Evolutionary conservation across 1,140 invertebrate genomes (phyloP), one percentile per base, ranked within the genome.

Genomic region (Heterodera carotae): DNA sequence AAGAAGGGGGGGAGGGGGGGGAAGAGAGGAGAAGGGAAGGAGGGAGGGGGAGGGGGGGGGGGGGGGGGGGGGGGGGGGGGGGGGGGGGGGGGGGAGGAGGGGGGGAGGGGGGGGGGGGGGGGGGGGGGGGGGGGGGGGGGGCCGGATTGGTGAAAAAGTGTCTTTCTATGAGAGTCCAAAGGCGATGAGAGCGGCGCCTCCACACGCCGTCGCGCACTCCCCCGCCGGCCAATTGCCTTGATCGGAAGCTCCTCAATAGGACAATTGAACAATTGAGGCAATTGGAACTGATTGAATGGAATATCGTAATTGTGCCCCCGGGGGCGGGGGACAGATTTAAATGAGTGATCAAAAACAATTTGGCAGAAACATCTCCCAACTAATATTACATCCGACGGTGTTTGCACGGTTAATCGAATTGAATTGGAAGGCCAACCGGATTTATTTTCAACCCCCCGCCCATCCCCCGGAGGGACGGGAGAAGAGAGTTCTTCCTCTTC

Each of bases 231-330:
- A 5, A 29, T 66, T 27, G 29, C 6, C 29, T 18, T 25, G 7
- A 62, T 25, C 29, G 29, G 62, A 31, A 29, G 62, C 62, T 10
- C 27, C 12, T 29, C 27, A 66, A 31, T 27, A 25, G 62, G 33
- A 7, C 62, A 34, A 34, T 66, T 66, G n/a, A n/a, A n/a, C n/a
- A n/a, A n/a, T 22, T 62, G 62, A 66, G 62, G 62, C 4, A 66
- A 66, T 66, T 66, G 27, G 62, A 34, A 66, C 62, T 31, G 33
- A 66, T 27, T n/a, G 27, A 25, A 22, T 6, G 62, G 12, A 29
- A 18, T 27, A 31, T 7, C 10, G 8, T 25, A 34, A 66, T 66
- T 34, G 8, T n/a, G 62, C 60, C 62, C 33, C 25, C 25, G 25
- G 25, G 25, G 62, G 33, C n/a, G 27, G 27, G 27, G 62, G 48